Conservation (phyloP, 1,140 invertebrate genomes). For the Halictus rubicundus region DNA sequence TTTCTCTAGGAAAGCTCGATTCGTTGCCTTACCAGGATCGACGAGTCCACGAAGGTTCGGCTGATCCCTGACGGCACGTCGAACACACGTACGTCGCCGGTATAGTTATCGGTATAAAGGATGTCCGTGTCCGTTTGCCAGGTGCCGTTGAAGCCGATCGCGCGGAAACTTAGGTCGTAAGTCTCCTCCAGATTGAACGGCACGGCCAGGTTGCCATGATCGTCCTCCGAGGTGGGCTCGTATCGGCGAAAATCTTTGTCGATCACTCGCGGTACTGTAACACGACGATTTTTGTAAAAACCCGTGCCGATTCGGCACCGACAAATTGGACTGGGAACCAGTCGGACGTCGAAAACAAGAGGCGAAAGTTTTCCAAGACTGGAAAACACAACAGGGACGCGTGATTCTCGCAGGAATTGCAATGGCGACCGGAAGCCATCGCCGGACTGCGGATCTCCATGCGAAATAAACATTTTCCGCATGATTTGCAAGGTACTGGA, state of each 20-base stretch:
- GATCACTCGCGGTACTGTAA: conserved; percentile 29
- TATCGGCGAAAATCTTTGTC: neutral
- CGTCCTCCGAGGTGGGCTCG: neutral
- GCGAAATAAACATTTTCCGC: no score
- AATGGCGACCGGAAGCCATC: no score
- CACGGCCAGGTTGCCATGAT: neutral
- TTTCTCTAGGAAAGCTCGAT: no score
- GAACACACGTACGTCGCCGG: conserved; percentile 60
- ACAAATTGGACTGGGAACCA: neutral
- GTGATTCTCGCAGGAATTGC: no score
- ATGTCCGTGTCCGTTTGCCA: conserved; percentile 73
- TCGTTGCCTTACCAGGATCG: conserved; percentile 48
- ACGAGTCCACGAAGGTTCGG: conserved; percentile 52
- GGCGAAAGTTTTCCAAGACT: no score
- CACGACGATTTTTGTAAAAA: neutral
- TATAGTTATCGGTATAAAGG: conserved; percentile 52
- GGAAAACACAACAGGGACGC: no score
- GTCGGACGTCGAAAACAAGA: neutral
- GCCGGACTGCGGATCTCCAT: no score
- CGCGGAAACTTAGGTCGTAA: conserved; percentile 43
- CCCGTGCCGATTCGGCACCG: no score
- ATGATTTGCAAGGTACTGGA: no score
- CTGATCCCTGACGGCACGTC: conserved; percentile 59
- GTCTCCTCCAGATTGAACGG: conserved; percentile 49
- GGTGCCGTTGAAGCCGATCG: conserved; percentile 71